A percentile compares a stretch with the other conserved stretches of the same genome.
These are phyloP conservation scores for Plestiodon gilberti DNA, from an alignment of 2,113 vertebrate genomes.

Conservation along the genomic window DNA sequence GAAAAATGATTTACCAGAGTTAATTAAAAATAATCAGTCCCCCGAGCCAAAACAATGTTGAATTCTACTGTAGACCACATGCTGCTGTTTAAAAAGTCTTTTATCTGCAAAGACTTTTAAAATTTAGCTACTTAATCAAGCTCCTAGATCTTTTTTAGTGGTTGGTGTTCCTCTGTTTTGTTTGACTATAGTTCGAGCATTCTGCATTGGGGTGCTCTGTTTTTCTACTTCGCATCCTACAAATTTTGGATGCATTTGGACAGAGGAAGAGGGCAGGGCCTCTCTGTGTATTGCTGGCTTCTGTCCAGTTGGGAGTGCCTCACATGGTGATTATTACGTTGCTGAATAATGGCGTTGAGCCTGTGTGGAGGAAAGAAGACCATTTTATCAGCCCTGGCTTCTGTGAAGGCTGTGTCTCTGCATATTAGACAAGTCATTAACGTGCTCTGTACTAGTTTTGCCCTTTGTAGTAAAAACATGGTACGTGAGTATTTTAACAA, in stretches of 20 bases:
- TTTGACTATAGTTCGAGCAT: neutral
- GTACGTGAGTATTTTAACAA: constrained; percentile 8
- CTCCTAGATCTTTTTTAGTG: neutral
- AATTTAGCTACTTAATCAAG: constrained; percentile 1
- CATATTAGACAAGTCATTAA: neutral
- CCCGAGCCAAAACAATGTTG: neutral
- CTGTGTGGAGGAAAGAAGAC: neutral
- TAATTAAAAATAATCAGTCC: constrained; percentile 19
- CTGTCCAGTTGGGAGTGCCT: neutral
- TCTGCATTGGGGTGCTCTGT: neutral
- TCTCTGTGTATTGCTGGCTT: neutral
- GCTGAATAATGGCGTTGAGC: constrained; percentile 5
- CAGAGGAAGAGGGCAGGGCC: neutral
- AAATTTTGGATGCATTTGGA: neutral
- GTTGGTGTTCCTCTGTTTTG: too few relatives aligned
- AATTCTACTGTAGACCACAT: neutral
- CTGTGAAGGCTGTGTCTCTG: neutral
- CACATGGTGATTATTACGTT: constrained; percentile 2
- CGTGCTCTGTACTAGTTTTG: neutral
- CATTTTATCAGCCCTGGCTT: neutral
- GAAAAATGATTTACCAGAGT: neutral
- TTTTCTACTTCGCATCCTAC: neutral
- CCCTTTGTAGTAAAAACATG: constrained; percentile 12
- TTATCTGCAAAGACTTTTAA: neutral
- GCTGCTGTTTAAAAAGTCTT: neutral